A percentile compares a stretch with the other conserved stretches of the same genome.
These are phyloP conservation scores for Drosophila gaucha DNA, from an alignment of 2,888 invertebrate genomes.

Conservation along the genomic window DNA sequence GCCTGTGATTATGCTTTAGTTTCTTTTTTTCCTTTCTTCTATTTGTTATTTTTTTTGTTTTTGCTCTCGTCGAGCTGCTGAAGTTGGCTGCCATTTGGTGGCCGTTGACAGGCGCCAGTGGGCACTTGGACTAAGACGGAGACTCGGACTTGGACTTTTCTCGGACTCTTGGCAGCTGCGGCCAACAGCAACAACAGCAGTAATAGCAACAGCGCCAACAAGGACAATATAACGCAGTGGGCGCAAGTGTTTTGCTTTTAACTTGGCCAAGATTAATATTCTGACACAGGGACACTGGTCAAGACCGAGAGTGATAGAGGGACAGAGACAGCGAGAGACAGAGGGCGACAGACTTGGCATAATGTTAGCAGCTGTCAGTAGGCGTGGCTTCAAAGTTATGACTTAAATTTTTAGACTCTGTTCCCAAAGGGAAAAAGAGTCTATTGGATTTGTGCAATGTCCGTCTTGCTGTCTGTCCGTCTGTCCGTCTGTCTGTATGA, in stretches of 20 bases:
- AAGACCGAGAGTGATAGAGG: conserved; percentile 5
- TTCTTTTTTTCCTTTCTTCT: conserved; percentile 15
- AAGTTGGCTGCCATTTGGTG: conserved; percentile 51
- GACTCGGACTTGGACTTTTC: conserved; percentile 50
- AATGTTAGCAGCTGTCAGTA: conserved; percentile 35
- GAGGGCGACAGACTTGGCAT: conserved; percentile 35
- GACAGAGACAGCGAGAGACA: conserved; percentile 1
- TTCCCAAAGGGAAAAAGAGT: too few species aligned
- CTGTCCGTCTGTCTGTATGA: too few species aligned
- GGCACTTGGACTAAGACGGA: conserved; percentile 42
- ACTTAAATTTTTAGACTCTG: conserved; percentile 32
- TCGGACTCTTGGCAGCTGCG: conserved; percentile 70
- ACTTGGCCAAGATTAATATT: conserved; percentile 60
- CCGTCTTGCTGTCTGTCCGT: too few species aligned
- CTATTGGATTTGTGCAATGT: too few species aligned
- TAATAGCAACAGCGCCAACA: conserved; percentile 12
- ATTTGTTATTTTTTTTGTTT: conserved; percentile 27
- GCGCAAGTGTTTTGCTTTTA: conserved; percentile 67
- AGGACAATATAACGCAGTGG: conserved; percentile 49
- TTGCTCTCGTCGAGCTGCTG: conserved; percentile 20
- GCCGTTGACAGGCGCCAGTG: conserved; percentile 53
- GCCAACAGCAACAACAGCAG: conserved; percentile 34
- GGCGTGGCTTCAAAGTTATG: conserved; percentile 57
- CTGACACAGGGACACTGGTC: conserved; percentile 35
- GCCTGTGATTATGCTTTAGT: conserved; percentile 45